Evolutionary conservation across 1,140 invertebrate species (phyloP), one percentile per base, ranked within the genome.

Genomic region (Aphaenogaster ashmeadi): DNA sequence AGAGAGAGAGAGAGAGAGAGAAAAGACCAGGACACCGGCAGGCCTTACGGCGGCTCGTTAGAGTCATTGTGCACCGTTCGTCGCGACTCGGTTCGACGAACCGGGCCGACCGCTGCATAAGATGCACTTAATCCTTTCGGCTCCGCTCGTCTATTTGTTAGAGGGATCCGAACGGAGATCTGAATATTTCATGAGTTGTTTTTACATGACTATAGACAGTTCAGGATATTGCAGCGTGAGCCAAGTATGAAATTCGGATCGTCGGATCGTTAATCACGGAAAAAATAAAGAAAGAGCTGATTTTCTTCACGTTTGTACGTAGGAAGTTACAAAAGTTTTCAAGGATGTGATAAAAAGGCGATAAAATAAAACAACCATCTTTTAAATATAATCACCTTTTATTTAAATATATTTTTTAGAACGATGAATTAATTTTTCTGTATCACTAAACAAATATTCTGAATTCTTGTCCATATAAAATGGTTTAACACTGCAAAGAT

Each of bases 31-130:
- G 71, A 90, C 71, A 88, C 79, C 64, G 27, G 77, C 74, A 62
- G 60, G 66, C 62, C 56, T 78, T 86, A 89, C 87, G 41, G 75
- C 87, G 78, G 91, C 90, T 92, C 92, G 89, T 92, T 90, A 91
- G 91, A 91, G 90, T 88, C 89, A 93, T 93, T 91, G 92, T 91
- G 91, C 83, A 86, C 87, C 88, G 87, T 91, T 87, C 90, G 89
- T 90, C 74, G 89, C 87, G 87, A 91, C 88, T 87, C 88, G 90
- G 89, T 90, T 71, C 86, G 80, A 80, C 88, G 83, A 88, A 90
- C 89, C 75, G 72, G 72, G 88, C 90, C 90, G 83, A 84, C 90
- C 86, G 75, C 72, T 85, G 72, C 77, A 52, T 90, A 62, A 75
- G 71, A 87, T 74, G 54, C 67, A 60, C 27, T 84, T 84, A 74